phyloP scores from a whole-genome alignment of 2,888 invertebrate genomes.

The Bimastos eiseni region DNA sequence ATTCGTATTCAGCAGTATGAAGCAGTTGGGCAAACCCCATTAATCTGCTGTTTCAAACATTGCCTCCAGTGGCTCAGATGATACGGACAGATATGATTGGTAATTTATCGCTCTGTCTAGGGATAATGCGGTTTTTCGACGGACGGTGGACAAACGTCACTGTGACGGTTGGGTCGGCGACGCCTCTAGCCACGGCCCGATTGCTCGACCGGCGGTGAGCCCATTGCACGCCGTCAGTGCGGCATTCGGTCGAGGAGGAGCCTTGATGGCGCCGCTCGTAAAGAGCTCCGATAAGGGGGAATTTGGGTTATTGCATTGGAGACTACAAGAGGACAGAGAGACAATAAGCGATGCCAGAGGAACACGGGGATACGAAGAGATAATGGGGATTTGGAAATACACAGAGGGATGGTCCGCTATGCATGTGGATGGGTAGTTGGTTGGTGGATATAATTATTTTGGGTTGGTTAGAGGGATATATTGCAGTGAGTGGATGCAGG shows the following conservation, averaged over 20 bases:
- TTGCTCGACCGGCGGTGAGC: not conserved
- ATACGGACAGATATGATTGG: not conserved
- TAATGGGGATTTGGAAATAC: not conserved
- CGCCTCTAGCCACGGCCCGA: not conserved
- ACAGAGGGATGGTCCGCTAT: not conserved
- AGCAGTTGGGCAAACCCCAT: not conserved
- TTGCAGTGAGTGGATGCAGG: no score
- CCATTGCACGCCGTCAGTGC: not conserved
- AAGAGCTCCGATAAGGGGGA: not conserved
- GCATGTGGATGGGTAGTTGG: not conserved
- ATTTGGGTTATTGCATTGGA: not conserved
- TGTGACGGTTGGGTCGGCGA: not conserved
- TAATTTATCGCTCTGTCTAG: not conserved
- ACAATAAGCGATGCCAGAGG: not conserved
- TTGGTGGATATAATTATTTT: not conserved
- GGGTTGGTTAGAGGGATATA: no score
- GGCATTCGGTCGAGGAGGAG: not conserved
- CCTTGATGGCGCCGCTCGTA: slow-evolving; percentile 2
- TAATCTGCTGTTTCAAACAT: not conserved
- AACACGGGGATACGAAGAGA: not conserved
- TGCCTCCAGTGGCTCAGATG: not conserved
- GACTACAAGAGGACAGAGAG: not conserved
- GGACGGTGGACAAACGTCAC: not conserved
- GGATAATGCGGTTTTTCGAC: not conserved
- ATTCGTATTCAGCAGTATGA: not conserved